Base-by-base conservation (phyloP, 2,797 vertebrate species). In the Galago senegalensis region DNA sequence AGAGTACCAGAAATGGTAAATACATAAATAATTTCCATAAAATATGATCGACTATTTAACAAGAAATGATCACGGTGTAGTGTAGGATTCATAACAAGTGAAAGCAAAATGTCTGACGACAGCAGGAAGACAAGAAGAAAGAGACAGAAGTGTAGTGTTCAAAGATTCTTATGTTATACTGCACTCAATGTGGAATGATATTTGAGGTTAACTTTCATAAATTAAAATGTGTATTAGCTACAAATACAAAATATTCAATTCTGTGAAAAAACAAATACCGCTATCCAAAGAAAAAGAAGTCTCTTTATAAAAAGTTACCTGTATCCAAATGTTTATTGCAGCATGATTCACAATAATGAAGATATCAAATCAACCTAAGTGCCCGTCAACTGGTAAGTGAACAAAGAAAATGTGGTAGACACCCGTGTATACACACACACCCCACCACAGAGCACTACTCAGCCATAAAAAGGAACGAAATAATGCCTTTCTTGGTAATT, bases 121-220 rank as follows among this genome's bases (percentile, higher is more conserved):
- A 96, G 40, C 65, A 72, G 13, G 77, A 92, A 83, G 21, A 58
- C 23, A 60, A 76, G 89, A 85, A 87, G 34, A 29, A 96, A 96
- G 58, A 94, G 53, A 83, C 23, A 63, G 34, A 92, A 94, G 34
- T 10, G 5, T 31, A 27, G 23, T 65, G 6, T 85, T 72, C 4
- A 31, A 69, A 96, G 29, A 87, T 84, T 95, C 20, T 69, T 89
- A 60, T 60, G 58, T 4, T 69, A n/a, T 90, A 49, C 73, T 81
- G 56, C 83, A 58, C 73, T 81, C 87, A 65, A 60, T 69, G 13
- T 76, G 3, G 27, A 58, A 92, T 37, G 43, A 60, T 84, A 87
- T 87, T 89, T 95, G 53, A 91, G 65, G 31, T 81, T 89, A 91
- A 34, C 53, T 53, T 29, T 79, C 53, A 67, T 11, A 84, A 89